Evolutionary conservation across 2,888 invertebrate genomes (phyloP).

Genomic region (Plagodis pulveraria): DNA sequence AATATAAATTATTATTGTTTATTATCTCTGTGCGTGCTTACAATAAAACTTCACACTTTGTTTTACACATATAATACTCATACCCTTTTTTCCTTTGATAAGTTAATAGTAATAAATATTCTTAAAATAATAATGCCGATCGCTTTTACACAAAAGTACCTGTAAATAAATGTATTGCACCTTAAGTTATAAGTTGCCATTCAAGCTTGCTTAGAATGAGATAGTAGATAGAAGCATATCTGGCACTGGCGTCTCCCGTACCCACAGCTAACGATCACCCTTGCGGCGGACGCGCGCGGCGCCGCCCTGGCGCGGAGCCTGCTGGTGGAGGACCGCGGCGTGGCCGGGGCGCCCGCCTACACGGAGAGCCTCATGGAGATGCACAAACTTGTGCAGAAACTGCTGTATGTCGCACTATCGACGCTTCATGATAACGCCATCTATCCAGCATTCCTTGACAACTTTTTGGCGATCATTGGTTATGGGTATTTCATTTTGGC

Average conservation of each 20-base stretch:
- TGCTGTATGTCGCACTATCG: constrained; percentile 56
- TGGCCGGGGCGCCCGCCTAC: constrained; percentile 93
- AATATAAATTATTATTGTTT: no score
- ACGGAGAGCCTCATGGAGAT: constrained; percentile 98
- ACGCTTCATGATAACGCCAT: constrained; percentile 8
- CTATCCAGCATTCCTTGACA: neutral
- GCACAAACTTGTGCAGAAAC: constrained; percentile 94
- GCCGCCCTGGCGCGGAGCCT: constrained; percentile 95
- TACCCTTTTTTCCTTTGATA: no score
- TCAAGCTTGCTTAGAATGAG: neutral
- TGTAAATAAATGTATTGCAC: no score
- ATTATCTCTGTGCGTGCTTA: no score
- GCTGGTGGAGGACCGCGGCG: constrained; percentile 95
- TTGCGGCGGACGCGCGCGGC: constrained; percentile 49
- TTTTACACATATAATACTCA: no score
- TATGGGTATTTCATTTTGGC: neutral
- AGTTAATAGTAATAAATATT: no score
- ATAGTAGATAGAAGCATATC: constrained; percentile 6
- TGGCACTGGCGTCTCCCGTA: constrained; percentile 15
- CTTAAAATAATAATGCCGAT: no score
- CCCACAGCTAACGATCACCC: constrained; percentile 61
- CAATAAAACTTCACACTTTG: no score
- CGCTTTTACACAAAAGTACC: no score
- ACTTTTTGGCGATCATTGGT: neutral
- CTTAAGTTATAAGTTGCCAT: no score